Percentiles rank a stretch among this genome's conserved stretches.
Conservation (phyloP, 2,888 invertebrate genomes). For the Tineola bisselliella region DNA sequence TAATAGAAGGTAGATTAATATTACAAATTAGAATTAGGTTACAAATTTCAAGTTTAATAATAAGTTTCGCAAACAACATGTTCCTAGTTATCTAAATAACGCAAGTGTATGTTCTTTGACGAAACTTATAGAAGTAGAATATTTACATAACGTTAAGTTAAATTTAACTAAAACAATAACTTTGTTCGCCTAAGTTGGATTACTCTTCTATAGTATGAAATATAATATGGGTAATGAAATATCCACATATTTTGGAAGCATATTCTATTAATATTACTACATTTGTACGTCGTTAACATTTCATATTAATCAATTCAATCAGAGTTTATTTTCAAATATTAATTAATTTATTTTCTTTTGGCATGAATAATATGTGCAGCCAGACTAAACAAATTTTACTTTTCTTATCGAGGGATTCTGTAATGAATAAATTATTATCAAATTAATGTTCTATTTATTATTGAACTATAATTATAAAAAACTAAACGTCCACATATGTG, state of each 20-base stretch:
- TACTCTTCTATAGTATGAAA: background rate
- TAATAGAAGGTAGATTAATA: background rate
- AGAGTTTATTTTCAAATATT: too few species aligned
- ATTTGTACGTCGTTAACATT: too few species aligned
- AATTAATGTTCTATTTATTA: too few species aligned
- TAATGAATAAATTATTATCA: too few species aligned
- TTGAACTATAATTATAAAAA: too few species aligned
- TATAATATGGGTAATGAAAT: background rate
- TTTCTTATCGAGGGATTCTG: too few species aligned
- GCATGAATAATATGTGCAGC: too few species aligned
- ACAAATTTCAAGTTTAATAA: background rate
- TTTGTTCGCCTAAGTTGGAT: constrained; percentile 2
- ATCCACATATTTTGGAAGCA: background rate
- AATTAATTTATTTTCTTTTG: too few species aligned
- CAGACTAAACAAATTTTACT: too few species aligned
- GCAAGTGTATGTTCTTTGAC: background rate
- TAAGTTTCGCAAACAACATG: background rate
- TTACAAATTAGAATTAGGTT: background rate
- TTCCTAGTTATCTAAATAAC: constrained; percentile 10
- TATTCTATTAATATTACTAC: too few species aligned
- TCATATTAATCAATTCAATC: too few species aligned
- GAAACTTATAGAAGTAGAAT: constrained; percentile 3
- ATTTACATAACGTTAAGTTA: constrained; percentile 9
- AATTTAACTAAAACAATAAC: constrained; percentile 3
- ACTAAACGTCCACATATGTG: too few species aligned